phyloP scores from a whole-genome alignment of 1,140 invertebrate species.

The Lordiphosa collinella region DNA sequence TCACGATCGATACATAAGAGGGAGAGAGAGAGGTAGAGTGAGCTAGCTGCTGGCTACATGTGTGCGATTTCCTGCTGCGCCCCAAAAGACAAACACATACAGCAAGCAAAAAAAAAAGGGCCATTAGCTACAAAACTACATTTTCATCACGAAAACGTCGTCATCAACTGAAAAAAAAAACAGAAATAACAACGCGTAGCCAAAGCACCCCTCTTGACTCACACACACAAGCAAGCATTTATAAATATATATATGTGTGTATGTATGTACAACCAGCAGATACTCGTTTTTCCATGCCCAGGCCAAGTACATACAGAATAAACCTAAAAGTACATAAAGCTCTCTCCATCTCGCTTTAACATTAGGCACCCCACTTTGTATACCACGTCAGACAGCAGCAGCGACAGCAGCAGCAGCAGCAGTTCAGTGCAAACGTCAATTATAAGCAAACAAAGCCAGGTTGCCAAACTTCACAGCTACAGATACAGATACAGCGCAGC shows the following conservation, averaged over 20 bases:
- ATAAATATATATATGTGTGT: slow-evolving; percentile 50
- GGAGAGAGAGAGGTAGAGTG: slow-evolving; percentile 9
- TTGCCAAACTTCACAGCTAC: slow-evolving; percentile 47
- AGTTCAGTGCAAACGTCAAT: slow-evolving; percentile 72
- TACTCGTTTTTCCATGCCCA: slow-evolving; percentile 72
- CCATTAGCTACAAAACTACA: slow-evolving; percentile 60
- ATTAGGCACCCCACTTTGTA: slow-evolving; percentile 49
- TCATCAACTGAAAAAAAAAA: slow-evolving; percentile 59
- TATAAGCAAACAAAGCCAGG: slow-evolving; percentile 67
- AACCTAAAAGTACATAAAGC: slow-evolving; percentile 19
- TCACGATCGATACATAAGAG: slow-evolving; percentile 53
- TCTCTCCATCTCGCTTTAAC: slow-evolving; percentile 53
- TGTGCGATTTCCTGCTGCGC: slow-evolving; percentile 68
- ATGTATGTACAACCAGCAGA: slow-evolving; percentile 21
- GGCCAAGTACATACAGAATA: slow-evolving; percentile 26
- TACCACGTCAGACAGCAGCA: slow-evolving; percentile 64
- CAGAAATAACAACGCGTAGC: not conserved
- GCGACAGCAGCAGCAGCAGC: slow-evolving; percentile 19
- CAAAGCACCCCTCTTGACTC: slow-evolving; percentile 41
- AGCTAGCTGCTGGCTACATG: slow-evolving; percentile 1
- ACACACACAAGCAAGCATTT: slow-evolving; percentile 57
- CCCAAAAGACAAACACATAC: slow-evolving; percentile 54
- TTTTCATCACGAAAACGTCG: slow-evolving; percentile 61
- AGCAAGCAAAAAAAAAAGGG: slow-evolving; percentile 21
- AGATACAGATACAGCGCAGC: slow-evolving; percentile 17